phyloP scores from a whole-genome alignment of 2,888 invertebrate species.

The Apamea sordens region DNA sequence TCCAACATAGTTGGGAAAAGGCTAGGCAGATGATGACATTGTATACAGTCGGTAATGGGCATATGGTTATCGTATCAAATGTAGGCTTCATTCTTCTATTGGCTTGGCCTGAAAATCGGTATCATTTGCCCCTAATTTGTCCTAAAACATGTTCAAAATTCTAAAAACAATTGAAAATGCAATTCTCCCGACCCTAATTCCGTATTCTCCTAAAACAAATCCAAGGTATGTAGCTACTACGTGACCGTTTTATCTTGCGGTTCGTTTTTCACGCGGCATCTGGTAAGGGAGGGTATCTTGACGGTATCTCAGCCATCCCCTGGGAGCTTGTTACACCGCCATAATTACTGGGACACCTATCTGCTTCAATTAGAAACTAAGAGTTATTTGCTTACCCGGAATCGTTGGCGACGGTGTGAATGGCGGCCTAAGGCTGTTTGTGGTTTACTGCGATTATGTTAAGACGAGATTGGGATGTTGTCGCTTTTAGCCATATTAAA shows the following conservation, averaged over 20 bases:
- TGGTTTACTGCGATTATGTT: slow-evolving; percentile 32
- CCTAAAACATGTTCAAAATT: not conserved
- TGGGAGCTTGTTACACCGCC: slow-evolving; percentile 84
- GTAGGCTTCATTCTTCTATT: not conserved
- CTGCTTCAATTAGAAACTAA: slow-evolving; percentile 82
- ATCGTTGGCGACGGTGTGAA: slow-evolving; percentile 68
- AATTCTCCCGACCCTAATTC: slow-evolving; percentile 23
- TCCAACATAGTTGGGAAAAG: no score
- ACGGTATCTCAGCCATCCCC: slow-evolving; percentile 74
- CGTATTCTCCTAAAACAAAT: slow-evolving; percentile 47
- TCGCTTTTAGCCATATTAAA: not conserved
- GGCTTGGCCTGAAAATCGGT: not conserved
- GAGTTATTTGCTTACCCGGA: slow-evolving; percentile 77
- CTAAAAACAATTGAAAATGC: slow-evolving; percentile 10
- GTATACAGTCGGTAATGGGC: not conserved
- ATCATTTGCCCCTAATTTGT: not conserved
- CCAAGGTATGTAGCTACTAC: slow-evolving; percentile 31
- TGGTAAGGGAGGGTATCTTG: slow-evolving; percentile 67
- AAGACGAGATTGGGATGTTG: slow-evolving; percentile 8
- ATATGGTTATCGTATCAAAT: not conserved
- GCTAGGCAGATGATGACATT: no score
- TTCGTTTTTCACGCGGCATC: slow-evolving; percentile 80
- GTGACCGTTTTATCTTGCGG: slow-evolving; percentile 68
- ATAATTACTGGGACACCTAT: slow-evolving; percentile 87
- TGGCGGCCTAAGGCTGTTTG: slow-evolving; percentile 32